Conservation (phyloP, 2,797 vertebrate species). For the Bradypodion pumilum region DNA sequence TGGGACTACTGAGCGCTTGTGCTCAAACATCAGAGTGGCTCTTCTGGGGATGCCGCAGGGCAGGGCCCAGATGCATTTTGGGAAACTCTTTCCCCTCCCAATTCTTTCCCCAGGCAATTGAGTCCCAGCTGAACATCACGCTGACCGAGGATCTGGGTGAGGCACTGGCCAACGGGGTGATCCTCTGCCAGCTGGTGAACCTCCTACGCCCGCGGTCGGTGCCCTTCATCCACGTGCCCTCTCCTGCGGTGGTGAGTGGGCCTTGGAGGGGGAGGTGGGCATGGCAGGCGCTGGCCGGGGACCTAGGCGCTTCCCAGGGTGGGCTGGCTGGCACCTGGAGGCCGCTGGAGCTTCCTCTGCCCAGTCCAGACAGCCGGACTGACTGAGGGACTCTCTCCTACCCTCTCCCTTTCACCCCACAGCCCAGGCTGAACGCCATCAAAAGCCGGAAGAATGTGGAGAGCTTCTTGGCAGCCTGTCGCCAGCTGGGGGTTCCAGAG, state of each 20-base stretch:
- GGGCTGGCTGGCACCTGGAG: neutral
- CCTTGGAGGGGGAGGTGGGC: neutral
- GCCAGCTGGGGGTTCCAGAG: constrained; percentile 88
- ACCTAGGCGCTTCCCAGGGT: neutral
- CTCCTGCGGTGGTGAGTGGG: constrained; percentile 87
- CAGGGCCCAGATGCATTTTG: too few species aligned
- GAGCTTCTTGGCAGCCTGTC: constrained; percentile 87
- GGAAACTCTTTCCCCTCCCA: rapidly evolving
- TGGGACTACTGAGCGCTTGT: too few species aligned
- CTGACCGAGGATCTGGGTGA: constrained; percentile 84
- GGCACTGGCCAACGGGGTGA: constrained; percentile 81
- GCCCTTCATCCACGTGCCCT: constrained; percentile 88
- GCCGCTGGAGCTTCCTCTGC: neutral
- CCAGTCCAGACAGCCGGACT: too few species aligned
- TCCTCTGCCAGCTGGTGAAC: constrained; percentile 89
- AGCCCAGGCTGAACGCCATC: constrained; percentile 88
- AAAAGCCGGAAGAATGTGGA: constrained; percentile 89
- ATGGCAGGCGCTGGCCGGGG: neutral
- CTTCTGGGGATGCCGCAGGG: too few species aligned
- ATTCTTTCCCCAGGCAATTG: constrained; percentile 76
- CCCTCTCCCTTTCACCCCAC: neutral
- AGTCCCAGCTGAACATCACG: constrained; percentile 80
- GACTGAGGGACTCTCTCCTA: neutral
- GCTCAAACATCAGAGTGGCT: too few species aligned
- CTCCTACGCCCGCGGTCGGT: constrained; percentile 83